Conservation (phyloP, 1,140 invertebrate species). For the Apolygus lucorum region DNA sequence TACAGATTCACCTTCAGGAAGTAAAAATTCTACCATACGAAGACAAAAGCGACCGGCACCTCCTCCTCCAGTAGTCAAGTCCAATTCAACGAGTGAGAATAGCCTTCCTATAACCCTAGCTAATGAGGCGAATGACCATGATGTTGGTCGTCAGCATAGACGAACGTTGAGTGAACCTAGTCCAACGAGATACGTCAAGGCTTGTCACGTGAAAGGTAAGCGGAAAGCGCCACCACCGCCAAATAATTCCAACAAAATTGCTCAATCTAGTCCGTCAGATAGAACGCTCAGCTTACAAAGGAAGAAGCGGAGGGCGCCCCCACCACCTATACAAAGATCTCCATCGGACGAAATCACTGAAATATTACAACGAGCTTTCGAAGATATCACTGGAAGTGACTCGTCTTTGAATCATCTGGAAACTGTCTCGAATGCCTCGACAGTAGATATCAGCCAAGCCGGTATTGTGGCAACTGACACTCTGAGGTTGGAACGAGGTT, state of each 20-base stretch:
- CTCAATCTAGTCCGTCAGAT: slow-evolving; percentile 6
- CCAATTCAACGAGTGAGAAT: neutral
- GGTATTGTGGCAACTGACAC: slow-evolving; percentile 40
- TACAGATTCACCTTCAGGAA: slow-evolving; percentile 23
- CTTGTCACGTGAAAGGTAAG: slow-evolving; percentile 61
- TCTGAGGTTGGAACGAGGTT: slow-evolving; percentile 43
- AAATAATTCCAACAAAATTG: neutral
- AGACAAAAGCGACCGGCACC: slow-evolving; percentile 38
- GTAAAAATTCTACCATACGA: slow-evolving; percentile 32
- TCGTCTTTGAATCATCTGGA: neutral
- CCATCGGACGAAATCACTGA: neutral
- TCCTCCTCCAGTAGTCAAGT: slow-evolving; percentile 29
- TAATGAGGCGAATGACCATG: neutral
- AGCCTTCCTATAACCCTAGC: neutral
- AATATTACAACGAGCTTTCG: neutral
- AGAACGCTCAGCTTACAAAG: slow-evolving; percentile 38
- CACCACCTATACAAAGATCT: slow-evolving; percentile 41
- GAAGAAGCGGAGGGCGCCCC: slow-evolving; percentile 51
- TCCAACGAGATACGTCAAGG: slow-evolving; percentile 40
- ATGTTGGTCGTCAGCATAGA: slow-evolving; percentile 24
- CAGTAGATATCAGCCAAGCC: slow-evolving; percentile 12
- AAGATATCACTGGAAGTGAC: neutral
- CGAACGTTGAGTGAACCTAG: slow-evolving; percentile 47
- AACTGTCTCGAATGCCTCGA: slow-evolving; percentile 18
- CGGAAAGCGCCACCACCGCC: slow-evolving; percentile 61